Base-by-base conservation (phyloP, 2,113 vertebrate genomes). In the Sinocyclocheilus anshuiensis region DNA sequence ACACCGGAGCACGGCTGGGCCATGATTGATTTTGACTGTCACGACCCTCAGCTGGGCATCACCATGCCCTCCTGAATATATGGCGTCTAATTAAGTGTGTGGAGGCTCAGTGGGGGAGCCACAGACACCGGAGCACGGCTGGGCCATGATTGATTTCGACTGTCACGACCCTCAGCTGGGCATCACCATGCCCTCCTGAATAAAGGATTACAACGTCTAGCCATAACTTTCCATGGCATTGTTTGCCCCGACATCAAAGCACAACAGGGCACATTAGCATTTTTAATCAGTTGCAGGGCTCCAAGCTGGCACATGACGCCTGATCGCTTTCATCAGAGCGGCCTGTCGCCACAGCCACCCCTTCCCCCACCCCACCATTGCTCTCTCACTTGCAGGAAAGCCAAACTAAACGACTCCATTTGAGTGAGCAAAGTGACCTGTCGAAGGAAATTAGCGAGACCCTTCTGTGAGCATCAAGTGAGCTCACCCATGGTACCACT, bases 21-120 rank as follows among this genome's bases (percentile, higher is more conserved):
- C 88, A 89, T 93, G 94, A 94, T 93, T 94, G 93, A 95, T 95
- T 91, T 88, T 77, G 88, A 93, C 90, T 92, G 92, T 93, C 93
- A 92, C 80, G 86, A 81, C 79, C 87, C 93, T 91, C 93, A 88
- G 94, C 88, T 90, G 93, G 93, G 90, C 59, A 91, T 90, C 93
- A 87, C 89, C 79, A 84, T 22, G 84, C 81, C 84, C 77, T 84
- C 76, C 48, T 67, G 72, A n/a, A n/a, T n/a, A n/a, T n/a, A 59
- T 2, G 83, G 71, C 24, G 72, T 89, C 91, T 93, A 92, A 95
- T 94, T 93, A 94, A 91, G 87, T 88, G 22, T 85, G 87, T 84
- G 87, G 57, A 22, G 26, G 86, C 86, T 16, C 86, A 71, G 48
- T 0, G 1, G 89, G 89, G 69, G 89, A 90, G 88, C 87, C 65